These are phyloP conservation scores for Muntiacus reevesi DNA, from an alignment of 2,113 vertebrate genomes.

Conservation along the genomic window DNA sequence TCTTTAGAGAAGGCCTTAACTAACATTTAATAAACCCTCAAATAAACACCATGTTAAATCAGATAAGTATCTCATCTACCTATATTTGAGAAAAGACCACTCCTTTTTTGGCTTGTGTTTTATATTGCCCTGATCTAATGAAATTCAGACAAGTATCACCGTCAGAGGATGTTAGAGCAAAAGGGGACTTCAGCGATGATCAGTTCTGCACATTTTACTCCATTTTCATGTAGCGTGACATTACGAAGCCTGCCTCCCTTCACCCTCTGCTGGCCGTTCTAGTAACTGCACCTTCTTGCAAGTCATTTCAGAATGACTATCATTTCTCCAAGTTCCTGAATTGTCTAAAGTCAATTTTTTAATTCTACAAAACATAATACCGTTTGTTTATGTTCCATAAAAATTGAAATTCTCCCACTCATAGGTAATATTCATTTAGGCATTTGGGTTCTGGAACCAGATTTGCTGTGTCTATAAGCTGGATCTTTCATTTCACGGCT, in stretches of 20 bases:
- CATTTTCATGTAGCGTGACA: neutral
- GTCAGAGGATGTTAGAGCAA: neutral
- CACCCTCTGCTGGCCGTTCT: slow-evolving; percentile 57
- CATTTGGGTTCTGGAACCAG: neutral
- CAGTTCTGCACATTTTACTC: neutral
- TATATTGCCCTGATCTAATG: neutral
- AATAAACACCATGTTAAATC: neutral
- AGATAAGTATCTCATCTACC: neutral
- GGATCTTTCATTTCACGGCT: neutral
- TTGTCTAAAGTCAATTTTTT: neutral
- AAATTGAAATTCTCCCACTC: neutral
- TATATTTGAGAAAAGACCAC: neutral
- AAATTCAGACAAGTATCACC: neutral
- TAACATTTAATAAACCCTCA: slow-evolving; percentile 4
- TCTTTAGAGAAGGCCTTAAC: neutral
- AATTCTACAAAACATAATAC: neutral
- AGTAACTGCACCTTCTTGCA: slow-evolving; percentile 22
- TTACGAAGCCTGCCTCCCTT: neutral
- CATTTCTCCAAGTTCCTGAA: neutral
- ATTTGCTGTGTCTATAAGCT: neutral
- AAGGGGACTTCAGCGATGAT: neutral
- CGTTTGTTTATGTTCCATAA: neutral
- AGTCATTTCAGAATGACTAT: neutral
- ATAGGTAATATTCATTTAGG: neutral
- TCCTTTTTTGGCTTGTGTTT: neutral